Conservation (phyloP, 1,140 invertebrate genomes). For the Holotrichia oblita region DNA sequence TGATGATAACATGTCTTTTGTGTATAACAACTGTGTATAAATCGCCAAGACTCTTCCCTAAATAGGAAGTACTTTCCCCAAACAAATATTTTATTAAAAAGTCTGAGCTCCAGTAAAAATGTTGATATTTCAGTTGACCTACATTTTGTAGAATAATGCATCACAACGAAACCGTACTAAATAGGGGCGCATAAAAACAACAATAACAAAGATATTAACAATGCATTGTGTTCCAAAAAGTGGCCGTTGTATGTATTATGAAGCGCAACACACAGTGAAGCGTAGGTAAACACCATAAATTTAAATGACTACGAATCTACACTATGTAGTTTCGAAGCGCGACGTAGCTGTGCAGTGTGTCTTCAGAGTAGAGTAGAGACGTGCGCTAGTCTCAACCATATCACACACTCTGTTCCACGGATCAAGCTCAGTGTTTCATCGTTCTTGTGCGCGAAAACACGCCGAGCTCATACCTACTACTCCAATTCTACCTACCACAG, state of each 20-base stretch:
- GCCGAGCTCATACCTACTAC: neutral
- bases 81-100: neutral
- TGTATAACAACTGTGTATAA: no score
- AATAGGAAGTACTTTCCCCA: no score
- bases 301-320: conserved; percentile 35
- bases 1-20: no score
- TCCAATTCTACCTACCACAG: conserved; percentile 1
- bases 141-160: neutral
- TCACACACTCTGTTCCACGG: conserved; percentile 24
- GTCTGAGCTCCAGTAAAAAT: neutral
- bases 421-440: conserved; percentile 22
- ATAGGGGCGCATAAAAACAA: neutral
- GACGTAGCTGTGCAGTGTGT: neutral
- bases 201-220: conserved; percentile 29
- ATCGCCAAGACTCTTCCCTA: no score
- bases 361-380: conserved; percentile 19
- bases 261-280: neutral
- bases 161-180: neutral
- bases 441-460: conserved; percentile 32
- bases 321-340: conserved; percentile 9
- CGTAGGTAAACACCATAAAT: conserved; percentile 34
- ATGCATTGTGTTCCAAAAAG: conserved; percentile 31
- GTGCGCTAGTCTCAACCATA: conserved; percentile 27
- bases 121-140: neutral
- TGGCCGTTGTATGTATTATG: conserved; percentile 7